phyloP scores from a whole-genome alignment of 2,113 vertebrate genomes.

The Malurus alboscapulatus region DNA sequence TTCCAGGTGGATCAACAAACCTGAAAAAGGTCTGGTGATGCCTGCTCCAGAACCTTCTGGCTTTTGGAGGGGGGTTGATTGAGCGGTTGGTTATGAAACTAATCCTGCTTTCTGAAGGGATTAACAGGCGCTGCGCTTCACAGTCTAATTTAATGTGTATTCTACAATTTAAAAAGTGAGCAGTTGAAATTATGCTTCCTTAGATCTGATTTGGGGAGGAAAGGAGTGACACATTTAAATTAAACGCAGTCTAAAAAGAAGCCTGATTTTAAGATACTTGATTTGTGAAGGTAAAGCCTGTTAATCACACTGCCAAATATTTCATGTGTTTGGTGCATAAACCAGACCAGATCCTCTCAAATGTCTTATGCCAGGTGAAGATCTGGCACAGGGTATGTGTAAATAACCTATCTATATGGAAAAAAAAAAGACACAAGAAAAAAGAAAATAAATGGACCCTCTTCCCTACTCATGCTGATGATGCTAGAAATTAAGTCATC shows the following conservation, averaged over 20 bases:
- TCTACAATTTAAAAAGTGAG: neutral
- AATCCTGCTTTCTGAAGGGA: neutral
- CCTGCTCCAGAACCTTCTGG: neutral
- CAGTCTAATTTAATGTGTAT: neutral
- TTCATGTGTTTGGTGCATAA: neutral
- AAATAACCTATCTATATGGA: neutral
- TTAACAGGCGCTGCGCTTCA: neutral
- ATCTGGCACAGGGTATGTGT: neutral
- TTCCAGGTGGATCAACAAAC: neutral
- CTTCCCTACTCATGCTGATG: neutral
- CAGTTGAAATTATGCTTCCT: neutral
- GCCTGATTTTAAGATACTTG: neutral
- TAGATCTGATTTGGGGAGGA: neutral
- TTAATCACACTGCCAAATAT: neutral
- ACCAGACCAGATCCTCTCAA: neutral
- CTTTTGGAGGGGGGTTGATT: neutral
- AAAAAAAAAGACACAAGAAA: neutral
- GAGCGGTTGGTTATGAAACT: neutral
- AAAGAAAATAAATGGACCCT: neutral
- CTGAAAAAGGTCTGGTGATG: neutral
- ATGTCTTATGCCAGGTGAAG: neutral
- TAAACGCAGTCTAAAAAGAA: conserved; percentile 32
- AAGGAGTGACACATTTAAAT: conserved; percentile 21
- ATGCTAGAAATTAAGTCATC: conserved; percentile 46
- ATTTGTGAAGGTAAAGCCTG: neutral